Evolutionary conservation across 2,888 invertebrate genomes (phyloP), one percentile per base, ranked within the genome.

Genomic region (Crossocerus cetratus): DNA sequence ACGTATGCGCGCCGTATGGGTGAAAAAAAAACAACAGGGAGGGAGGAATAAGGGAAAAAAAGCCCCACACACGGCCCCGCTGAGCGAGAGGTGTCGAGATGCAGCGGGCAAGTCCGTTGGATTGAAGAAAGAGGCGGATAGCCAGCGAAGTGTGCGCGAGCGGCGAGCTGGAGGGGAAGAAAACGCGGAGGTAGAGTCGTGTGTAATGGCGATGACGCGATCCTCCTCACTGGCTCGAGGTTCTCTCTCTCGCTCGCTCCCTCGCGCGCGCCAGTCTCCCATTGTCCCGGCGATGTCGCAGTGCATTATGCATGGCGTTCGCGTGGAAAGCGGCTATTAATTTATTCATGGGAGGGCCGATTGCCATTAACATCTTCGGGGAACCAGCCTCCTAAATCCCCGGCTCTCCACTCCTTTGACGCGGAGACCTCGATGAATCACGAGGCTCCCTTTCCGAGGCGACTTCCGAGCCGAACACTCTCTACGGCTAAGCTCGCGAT

Each of bases 1-100:
- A 77, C 81, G 82, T 83, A 81, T 81, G 76, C 74, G n/a, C 77
- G 76, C 79, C 82, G 83, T n/a, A n/a, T n/a, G n/a, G n/a, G 32
- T 81, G 75, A 65, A 82, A 14, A 83, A 80, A 80, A 74, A 79
- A 74, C 82, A 72, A 60, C 61, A 69, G n/a, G n/a, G n/a, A n/a
- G n/a, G n/a, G n/a, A n/a, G n/a, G n/a, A n/a, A n/a, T n/a, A n/a
- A n/a, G n/a, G n/a, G n/a, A 32, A 32, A 32, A 32, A 32, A 2
- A 3, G 23, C 23, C 23, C 23, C 23, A 32, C 23, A 32, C 23
- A 32, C 23, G 8, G 1, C 3, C 3, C 1, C 3, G 32, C 32
- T 5, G 32, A 5, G 8, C 5, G 2, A 32, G 32, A 32, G 32
- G 32, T 32, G 32, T 32, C 8, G 32, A 32, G 32, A 32, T 2